Evolutionary conservation across 2,113 vertebrate genomes (phyloP).

Genomic region (Chelonoidis abingdonii): DNA sequence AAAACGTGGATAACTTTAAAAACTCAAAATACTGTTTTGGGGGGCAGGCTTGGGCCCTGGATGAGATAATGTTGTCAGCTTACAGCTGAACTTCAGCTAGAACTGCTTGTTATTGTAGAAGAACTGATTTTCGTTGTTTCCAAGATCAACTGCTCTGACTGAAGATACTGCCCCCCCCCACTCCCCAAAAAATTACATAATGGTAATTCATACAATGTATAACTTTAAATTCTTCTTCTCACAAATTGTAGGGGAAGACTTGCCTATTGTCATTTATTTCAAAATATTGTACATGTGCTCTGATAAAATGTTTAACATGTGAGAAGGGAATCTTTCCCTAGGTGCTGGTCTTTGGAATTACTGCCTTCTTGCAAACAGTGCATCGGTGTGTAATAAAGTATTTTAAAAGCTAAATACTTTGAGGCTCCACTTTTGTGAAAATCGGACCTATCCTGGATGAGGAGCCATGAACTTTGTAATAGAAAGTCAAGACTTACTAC

Average conservation of each 20-base stretch:
- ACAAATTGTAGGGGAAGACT: neutral
- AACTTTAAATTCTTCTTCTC: neutral
- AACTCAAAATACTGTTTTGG: neutral
- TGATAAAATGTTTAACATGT: neutral
- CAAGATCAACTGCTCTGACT: neutral
- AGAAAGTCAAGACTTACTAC: neutral
- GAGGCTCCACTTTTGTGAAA: neutral
- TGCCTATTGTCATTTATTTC: neutral
- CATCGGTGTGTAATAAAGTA: neutral
- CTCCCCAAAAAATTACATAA: neutral
- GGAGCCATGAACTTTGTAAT: neutral
- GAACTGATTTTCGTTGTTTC: neutral
- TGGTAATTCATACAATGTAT: neutral
- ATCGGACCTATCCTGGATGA: neutral
- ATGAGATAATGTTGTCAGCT: neutral
- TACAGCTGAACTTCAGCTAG: neutral
- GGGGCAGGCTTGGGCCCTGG: neutral
- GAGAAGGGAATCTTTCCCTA: neutral
- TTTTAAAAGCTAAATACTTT: neutral
- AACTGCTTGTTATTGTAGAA: neutral
- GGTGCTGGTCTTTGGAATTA: neutral
- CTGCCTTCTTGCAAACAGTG: neutral
- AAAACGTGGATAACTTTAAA: neutral
- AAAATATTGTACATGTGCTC: neutral
- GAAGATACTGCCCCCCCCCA: neutral